Conservation (phyloP, 2,888 invertebrate genomes). For the Lapara coniferarum region DNA sequence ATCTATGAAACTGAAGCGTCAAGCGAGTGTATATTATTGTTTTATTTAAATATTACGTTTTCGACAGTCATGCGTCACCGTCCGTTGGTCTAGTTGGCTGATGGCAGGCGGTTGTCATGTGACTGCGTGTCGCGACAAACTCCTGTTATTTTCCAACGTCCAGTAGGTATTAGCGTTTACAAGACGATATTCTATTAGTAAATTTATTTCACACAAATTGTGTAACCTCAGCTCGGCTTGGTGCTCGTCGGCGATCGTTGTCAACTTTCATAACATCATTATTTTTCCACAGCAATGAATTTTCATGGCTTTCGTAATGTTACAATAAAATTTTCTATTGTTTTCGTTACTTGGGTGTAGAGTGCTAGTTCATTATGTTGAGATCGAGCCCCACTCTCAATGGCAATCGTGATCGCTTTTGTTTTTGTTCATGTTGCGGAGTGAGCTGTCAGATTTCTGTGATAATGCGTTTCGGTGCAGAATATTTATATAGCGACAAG, state of each 20-base stretch:
- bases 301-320: slow-evolving; percentile 25
- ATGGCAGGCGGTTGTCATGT: slow-evolving; percentile 60
- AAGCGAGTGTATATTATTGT: slow-evolving; percentile 60
- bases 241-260: slow-evolving; percentile 4
- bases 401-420: slow-evolving; percentile 35
- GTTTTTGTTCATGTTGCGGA: slow-evolving; percentile 31
- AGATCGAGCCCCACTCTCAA: slow-evolving; percentile 29
- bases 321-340: slow-evolving; percentile 17
- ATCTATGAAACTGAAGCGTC: slow-evolving; percentile 59
- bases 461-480: slow-evolving; percentile 18
- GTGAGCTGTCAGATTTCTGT: slow-evolving; percentile 20
- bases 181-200: slow-evolving; percentile 23
- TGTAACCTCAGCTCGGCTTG: neutral
- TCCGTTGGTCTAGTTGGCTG: slow-evolving; percentile 62
- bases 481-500: slow-evolving; percentile 18
- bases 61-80: slow-evolving; percentile 61
- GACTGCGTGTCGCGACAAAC: slow-evolving; percentile 53
- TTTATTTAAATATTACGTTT: slow-evolving; percentile 70
- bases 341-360: slow-evolving; percentile 20
- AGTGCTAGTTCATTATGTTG: slow-evolving; percentile 24
- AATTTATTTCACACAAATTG: slow-evolving; percentile 27
- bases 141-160: slow-evolving; percentile 61
- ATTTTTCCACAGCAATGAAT: slow-evolving; percentile 25
- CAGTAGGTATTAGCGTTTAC: slow-evolving; percentile 34
- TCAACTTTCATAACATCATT: slow-evolving; percentile 26